Conservation (phyloP, 2,113 vertebrate species). For the Leptobrachium leishanense region DNA sequence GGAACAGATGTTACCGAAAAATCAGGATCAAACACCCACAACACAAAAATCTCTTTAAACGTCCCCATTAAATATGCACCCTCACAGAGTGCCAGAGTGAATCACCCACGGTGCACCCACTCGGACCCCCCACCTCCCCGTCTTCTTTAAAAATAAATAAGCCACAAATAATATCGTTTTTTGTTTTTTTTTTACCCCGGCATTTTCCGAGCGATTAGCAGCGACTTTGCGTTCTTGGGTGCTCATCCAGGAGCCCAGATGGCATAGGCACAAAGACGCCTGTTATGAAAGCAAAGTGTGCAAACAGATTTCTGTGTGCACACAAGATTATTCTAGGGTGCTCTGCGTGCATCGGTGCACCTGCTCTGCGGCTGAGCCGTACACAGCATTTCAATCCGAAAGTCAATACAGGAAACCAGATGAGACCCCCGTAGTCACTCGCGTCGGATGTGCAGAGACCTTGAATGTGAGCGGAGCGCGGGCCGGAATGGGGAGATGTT, state of each 20-base stretch:
- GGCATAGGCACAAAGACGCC: conserved; percentile 12
- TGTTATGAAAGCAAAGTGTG: conserved; percentile 46
- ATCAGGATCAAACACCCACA: conserved; percentile 13
- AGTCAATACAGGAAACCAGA: conserved; percentile 21
- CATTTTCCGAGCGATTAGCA: conserved; percentile 8
- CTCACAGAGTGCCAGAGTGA: conserved; percentile 1
- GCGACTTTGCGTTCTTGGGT: conserved; percentile 9
- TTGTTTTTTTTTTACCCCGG: conserved; percentile 14
- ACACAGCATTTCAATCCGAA: conserved; percentile 8
- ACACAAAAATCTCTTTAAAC: conserved; percentile 12
- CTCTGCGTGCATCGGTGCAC: conserved; percentile 1
- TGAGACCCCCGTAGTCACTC: conserved; percentile 5
- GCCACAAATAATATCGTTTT: conserved; percentile 12
- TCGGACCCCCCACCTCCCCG: not conserved
- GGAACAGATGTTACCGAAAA: conserved; percentile 45
- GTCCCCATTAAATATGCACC: conserved; percentile 10
- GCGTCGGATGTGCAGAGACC: conserved; percentile 17
- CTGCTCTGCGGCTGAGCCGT: conserved; percentile 15
- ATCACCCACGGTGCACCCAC: not conserved
- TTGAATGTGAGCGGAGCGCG: conserved; percentile 4
- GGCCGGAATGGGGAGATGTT: not conserved
- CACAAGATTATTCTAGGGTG: conserved; percentile 36
- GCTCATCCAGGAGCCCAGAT: conserved; percentile 37
- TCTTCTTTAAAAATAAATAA: conserved; percentile 25
- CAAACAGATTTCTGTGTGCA: conserved; percentile 36